phyloP scores from a whole-genome alignment of 2,113 vertebrate genomes.

The Micromys minutus region DNA sequence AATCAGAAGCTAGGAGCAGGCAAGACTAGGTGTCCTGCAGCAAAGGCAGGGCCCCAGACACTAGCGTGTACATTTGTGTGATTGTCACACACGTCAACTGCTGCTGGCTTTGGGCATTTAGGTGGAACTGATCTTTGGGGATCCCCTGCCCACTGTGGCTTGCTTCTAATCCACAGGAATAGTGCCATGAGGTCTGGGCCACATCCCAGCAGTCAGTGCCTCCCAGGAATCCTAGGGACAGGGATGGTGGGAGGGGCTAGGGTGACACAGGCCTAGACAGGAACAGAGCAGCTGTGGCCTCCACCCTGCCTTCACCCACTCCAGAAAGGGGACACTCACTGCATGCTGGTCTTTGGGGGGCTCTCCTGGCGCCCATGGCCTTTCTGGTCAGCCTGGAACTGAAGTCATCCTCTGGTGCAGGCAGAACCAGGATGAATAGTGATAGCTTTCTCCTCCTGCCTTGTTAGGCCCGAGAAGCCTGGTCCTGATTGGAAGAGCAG shows the following conservation, averaged over 20 bases:
- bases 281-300: not conserved
- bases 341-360: constrained; percentile 55
- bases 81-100: not conserved
- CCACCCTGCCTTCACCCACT: not conserved
- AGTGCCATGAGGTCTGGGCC: not conserved
- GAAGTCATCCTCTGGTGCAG: constrained; percentile 6
- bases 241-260: not conserved
- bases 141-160: not conserved
- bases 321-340: constrained; percentile 58
- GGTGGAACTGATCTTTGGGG: not conserved
- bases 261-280: not conserved
- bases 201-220: not conserved
- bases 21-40: not conserved
- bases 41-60: not conserved
- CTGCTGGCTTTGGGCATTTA: not conserved
- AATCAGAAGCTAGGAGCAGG: not conserved
- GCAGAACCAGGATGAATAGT: not conserved
- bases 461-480: constrained; percentile 6
- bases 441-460: constrained; percentile 40
- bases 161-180: not conserved
- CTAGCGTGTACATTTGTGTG: not conserved
- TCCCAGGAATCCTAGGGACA: not conserved
- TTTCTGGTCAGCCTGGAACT: constrained; percentile 64
- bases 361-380: constrained; percentile 69
- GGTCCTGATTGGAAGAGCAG: constrained; percentile 56